Conservation (phyloP, 2,113 vertebrate species). For the Rallus limicola region DNA sequence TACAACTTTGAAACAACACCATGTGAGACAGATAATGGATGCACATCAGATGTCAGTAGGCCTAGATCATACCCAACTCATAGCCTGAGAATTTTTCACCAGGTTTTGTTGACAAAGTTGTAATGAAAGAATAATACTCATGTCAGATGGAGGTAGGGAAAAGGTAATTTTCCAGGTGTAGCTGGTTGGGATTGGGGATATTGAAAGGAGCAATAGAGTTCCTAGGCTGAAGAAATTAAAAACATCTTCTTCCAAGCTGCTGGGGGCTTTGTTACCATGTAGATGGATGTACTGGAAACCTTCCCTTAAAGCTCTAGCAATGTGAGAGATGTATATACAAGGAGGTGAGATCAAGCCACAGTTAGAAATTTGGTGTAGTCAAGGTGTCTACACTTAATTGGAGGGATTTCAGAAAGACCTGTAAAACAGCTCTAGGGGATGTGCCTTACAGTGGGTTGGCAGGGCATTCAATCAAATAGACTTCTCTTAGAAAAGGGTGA, state of each 20-base stretch:
- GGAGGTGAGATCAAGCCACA: not conserved
- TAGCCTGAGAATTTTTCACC: not conserved
- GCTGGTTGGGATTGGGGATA: not conserved
- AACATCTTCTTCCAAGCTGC: not conserved
- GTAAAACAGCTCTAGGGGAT: not conserved
- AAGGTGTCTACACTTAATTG: not conserved
- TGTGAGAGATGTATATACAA: not conserved
- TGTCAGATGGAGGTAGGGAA: not conserved
- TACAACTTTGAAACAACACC: not conserved
- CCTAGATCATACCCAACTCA: not conserved
- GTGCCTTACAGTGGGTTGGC: not conserved
- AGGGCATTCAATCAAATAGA: not conserved
- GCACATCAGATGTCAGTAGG: not conserved
- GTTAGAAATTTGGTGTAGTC: fast-evolving
- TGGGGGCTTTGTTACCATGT: not conserved
- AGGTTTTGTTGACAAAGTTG: not conserved
- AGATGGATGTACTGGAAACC: not conserved
- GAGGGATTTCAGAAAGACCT: not conserved
- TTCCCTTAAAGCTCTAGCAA: not conserved
- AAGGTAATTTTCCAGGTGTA: not conserved
- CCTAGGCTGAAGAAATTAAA: not conserved
- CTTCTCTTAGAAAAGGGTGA: not conserved
- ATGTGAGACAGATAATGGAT: not conserved
- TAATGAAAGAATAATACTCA: not conserved
- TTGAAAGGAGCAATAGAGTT: not conserved